These are phyloP conservation scores for Salvator merianae DNA, from an alignment of 2,113 vertebrate genomes.

Conservation along the genomic window DNA sequence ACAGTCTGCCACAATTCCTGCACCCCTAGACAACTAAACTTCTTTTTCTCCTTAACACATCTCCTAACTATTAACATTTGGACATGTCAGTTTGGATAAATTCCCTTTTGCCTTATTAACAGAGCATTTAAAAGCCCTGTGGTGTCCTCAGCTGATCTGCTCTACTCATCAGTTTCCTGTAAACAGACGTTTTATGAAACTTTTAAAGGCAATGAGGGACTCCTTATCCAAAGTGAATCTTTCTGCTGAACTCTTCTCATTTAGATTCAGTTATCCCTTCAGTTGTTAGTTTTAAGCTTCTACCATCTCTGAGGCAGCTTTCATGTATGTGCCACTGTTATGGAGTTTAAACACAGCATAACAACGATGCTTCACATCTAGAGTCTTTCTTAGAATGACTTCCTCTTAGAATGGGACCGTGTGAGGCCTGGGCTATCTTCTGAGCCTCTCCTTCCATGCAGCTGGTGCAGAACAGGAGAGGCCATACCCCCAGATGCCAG, in stretches of 20 bases:
- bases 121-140: constrained; percentile 58
- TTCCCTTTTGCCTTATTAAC: constrained; percentile 64
- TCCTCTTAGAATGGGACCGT: too few species aligned
- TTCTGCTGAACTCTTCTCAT: background rate
- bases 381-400: too few species aligned
- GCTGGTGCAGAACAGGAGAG: too few species aligned
- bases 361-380: too few species aligned
- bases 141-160: constrained; percentile 57
- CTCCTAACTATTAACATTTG: constrained; percentile 12
- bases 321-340: too few species aligned
- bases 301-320: background rate
- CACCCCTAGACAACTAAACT: background rate
- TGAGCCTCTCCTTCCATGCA: too few species aligned
- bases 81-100: constrained; percentile 52
- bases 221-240: constrained; percentile 40
- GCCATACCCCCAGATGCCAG: too few species aligned
- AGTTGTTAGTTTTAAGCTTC: background rate
- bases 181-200: constrained; percentile 67
- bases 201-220: constrained; percentile 60
- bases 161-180: constrained; percentile 63
- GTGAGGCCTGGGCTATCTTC: too few species aligned
- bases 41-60: constrained; percentile 42
- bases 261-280: background rate
- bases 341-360: too few species aligned
- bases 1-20: background rate